A percentile compares a stretch with the other conserved stretches of the same genome.
These are phyloP conservation scores for Eristalis tenax DNA, from an alignment of 2,888 invertebrate genomes.

Conservation along the genomic window DNA sequence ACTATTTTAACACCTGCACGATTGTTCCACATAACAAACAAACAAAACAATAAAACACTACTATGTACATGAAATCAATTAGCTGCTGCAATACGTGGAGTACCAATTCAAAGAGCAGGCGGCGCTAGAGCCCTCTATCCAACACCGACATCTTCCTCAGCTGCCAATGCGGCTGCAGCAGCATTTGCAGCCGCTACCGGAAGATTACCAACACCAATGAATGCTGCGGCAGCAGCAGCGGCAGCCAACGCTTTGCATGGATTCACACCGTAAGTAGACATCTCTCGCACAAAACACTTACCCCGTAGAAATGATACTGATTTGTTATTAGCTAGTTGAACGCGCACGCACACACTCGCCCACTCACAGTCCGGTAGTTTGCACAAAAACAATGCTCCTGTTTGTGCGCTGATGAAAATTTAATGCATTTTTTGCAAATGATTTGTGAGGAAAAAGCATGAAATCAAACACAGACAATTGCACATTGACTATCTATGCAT, in stretches of 20 bases:
- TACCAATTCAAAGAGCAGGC: slow-evolving; percentile 88
- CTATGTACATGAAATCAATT: slow-evolving; percentile 58
- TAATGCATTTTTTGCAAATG: slow-evolving; percentile 8
- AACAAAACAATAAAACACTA: slow-evolving; percentile 22
- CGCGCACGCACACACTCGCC: slow-evolving; percentile 72
- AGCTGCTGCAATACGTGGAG: slow-evolving; percentile 90
- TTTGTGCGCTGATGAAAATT: background rate
- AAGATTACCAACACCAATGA: slow-evolving; percentile 83
- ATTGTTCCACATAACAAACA: slow-evolving; percentile 57
- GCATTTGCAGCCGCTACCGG: slow-evolving; percentile 84
- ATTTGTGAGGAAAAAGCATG: slow-evolving; percentile 37
- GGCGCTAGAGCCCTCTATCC: slow-evolving; percentile 77
- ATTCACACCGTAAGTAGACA: slow-evolving; percentile 92
- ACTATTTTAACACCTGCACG: slow-evolving; percentile 67
- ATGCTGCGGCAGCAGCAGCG: slow-evolving; percentile 88
- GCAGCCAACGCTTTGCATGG: slow-evolving; percentile 91
- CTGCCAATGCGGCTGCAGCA: slow-evolving; percentile 83
- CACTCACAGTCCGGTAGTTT: slow-evolving; percentile 56
- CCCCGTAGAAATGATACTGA: slow-evolving; percentile 51
- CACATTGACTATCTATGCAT: slow-evolving; percentile 36
- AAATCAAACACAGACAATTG: slow-evolving; percentile 45
- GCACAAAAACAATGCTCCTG: slow-evolving; percentile 45
- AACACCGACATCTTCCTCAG: slow-evolving; percentile 81
- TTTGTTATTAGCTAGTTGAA: slow-evolving; percentile 74
- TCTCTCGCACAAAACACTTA: slow-evolving; percentile 1